Base-by-base conservation (phyloP, 2,888 invertebrate genomes). In the Ernsta delagoae region DNA sequence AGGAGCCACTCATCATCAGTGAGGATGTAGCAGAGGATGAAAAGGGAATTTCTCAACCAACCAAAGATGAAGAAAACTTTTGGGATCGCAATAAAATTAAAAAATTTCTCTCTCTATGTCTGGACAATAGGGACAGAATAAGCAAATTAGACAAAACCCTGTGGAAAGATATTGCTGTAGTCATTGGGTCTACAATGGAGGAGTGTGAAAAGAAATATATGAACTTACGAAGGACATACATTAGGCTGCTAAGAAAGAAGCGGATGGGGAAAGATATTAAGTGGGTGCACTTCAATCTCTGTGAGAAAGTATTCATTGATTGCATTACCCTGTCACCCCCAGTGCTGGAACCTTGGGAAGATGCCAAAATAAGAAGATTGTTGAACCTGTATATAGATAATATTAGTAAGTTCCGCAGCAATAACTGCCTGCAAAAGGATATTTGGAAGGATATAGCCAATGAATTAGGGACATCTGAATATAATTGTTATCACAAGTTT, bases 401-500 rank as follows among this genome's bases (percentile, higher is more conserved):
- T 67, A 76, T 92, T 0, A 78, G 71, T 63, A 86, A 82, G 72
- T 90, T 92, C 62, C 78, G 85, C 53, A 86, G 79, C 70, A 75
- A 85, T 0, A 81, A 86, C 56, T 86, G 80, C 70, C 74, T 87
- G 31, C 89, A 90, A 70, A 92, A 89, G 75, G 91, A 92, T 69
- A 74, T 92, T n/a, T 93, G 93, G 93, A 88, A 79, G 72, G 89
- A 90, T 34, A 92, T 93, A 61, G 91, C 91, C 8, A 59, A 73
- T 3, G 81, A 84, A 59, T 70, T 93, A 34, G 83, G 83, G 1
- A 89, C 90, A 7, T 89, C 90, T 1, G 87, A 89, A 60, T 89
- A 89, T 61, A 91, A 87, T 72, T 92, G 92, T 70, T 92, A 92
- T 67, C 90, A 92, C 65, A 93, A 92, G 70, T 93, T 90, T 60